Percentiles rank a stretch among this genome's conserved stretches.
Evolutionary conservation across 2,797 vertebrate species (phyloP).

Genomic region (Microctenopoma stevenorrisi): DNA sequence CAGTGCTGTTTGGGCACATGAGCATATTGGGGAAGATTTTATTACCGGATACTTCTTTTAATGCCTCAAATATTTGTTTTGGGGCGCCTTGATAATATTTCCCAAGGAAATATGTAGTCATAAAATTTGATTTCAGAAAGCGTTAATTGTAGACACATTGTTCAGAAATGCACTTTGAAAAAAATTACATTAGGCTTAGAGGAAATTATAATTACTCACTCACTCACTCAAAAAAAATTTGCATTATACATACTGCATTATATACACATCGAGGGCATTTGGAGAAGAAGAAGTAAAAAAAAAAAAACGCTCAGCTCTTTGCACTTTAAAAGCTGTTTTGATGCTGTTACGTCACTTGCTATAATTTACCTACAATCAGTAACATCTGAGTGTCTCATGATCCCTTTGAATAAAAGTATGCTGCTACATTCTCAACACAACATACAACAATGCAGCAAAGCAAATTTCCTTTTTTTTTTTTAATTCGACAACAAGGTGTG

Average conservation of each 20-base stretch:
- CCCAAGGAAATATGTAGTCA: not conserved
- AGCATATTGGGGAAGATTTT: conserved; percentile 14
- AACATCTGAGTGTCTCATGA: conserved; percentile 50
- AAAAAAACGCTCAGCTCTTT: conserved; percentile 23
- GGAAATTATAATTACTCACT: too few relatives aligned
- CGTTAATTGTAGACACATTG: too few relatives aligned
- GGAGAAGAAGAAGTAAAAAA: not conserved
- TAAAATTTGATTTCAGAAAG: not conserved
- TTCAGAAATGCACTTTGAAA: not conserved
- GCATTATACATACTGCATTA: not conserved
- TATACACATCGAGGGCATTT: conserved; percentile 26
- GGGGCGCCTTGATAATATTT: not conserved
- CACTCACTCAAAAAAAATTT: too few relatives aligned
- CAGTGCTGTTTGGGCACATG: conserved; percentile 25
- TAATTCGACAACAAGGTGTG: conserved; percentile 63
- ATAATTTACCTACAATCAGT: conserved; percentile 47
- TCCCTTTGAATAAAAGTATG: conserved; percentile 49
- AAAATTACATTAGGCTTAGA: not conserved
- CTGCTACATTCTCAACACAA: conserved; percentile 39
- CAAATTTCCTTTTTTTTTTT: conserved; percentile 22
- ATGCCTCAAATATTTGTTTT: not conserved
- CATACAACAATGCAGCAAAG: conserved; percentile 38
- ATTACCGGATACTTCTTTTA: conserved; percentile 17
- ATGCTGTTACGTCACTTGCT: conserved; percentile 56
- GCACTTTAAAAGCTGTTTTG: conserved; percentile 39